These are phyloP conservation scores for Vimba vimba DNA, from an alignment of 2,113 vertebrate species.

Conservation along the genomic window DNA sequence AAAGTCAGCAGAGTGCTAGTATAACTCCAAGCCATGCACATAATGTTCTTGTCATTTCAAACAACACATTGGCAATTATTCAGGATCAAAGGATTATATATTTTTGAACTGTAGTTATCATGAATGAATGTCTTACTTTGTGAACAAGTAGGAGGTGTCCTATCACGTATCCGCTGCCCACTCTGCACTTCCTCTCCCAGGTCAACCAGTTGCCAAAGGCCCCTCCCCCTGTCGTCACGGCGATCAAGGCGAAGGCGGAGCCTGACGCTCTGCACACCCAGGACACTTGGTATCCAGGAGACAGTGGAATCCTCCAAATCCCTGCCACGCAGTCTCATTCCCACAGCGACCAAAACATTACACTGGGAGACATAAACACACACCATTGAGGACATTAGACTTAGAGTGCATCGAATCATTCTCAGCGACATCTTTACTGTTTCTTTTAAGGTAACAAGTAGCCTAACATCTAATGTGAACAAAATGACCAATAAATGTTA, in stretches of 20 bases:
- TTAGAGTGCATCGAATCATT: not conserved
- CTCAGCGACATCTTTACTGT: not conserved
- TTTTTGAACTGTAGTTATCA: not conserved
- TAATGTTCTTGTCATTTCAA: not conserved
- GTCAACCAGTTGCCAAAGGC: slow-evolving; percentile 74
- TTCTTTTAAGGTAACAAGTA: not conserved
- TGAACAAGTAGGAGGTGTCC: slow-evolving; percentile 48
- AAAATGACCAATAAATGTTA: not conserved
- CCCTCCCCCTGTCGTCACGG: slow-evolving; percentile 62
- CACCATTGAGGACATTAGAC: not conserved
- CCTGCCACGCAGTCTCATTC: slow-evolving; percentile 70
- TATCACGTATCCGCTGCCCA: slow-evolving; percentile 47
- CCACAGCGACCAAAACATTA: slow-evolving; percentile 63
- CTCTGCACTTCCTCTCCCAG: slow-evolving; percentile 53
- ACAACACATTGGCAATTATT: not conserved
- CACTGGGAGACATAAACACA: slow-evolving; percentile 53
- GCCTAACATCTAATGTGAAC: not conserved
- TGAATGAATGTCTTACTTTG: slow-evolving; percentile 62
- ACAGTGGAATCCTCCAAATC: slow-evolving; percentile 61
- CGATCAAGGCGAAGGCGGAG: slow-evolving; percentile 70
- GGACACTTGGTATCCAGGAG: slow-evolving; percentile 68
- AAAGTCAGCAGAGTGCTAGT: not conserved
- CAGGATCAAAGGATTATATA: not conserved
- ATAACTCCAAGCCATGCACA: not conserved
- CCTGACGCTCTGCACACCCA: slow-evolving; percentile 67